phyloP scores from a whole-genome alignment of 1,140 invertebrate species.

The Nylanderia fulva region DNA sequence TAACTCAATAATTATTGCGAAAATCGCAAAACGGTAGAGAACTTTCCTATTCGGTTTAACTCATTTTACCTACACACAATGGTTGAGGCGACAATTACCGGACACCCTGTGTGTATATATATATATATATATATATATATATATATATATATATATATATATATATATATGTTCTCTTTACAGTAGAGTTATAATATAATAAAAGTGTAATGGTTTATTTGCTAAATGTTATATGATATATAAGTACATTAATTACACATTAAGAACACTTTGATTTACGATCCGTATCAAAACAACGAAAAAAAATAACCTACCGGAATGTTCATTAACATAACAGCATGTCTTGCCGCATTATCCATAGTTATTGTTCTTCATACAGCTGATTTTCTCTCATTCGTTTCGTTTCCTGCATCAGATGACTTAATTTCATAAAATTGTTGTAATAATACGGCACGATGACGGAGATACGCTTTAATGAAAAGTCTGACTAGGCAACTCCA shows the following conservation, averaged over 20 bases:
- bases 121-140: too few relatives aligned
- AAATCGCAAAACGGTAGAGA: too few relatives aligned
- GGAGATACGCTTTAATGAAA: constrained; percentile 53
- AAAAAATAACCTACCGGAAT: constrained; percentile 62
- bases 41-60: too few relatives aligned
- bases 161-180: constrained; percentile 30
- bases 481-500: constrained; percentile 50
- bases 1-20: too few relatives aligned
- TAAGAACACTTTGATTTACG: constrained; percentile 69
- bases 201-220: constrained; percentile 46
- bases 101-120: too few relatives aligned
- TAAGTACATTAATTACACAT: constrained; percentile 71
- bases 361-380: neutral
- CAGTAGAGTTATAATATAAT: neutral
- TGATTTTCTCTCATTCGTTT: constrained; percentile 52
- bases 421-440: constrained; percentile 55
- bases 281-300: constrained; percentile 51
- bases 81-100: too few relatives aligned
- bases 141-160: too few relatives aligned
- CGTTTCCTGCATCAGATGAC: neutral
- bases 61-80: too few relatives aligned
- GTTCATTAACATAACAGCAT: constrained; percentile 36
- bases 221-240: constrained; percentile 52
- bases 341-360: neutral
- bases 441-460: constrained; percentile 33